phyloP scores from a whole-genome alignment of 2,113 vertebrate species.

The Macquaria ambigua region DNA sequence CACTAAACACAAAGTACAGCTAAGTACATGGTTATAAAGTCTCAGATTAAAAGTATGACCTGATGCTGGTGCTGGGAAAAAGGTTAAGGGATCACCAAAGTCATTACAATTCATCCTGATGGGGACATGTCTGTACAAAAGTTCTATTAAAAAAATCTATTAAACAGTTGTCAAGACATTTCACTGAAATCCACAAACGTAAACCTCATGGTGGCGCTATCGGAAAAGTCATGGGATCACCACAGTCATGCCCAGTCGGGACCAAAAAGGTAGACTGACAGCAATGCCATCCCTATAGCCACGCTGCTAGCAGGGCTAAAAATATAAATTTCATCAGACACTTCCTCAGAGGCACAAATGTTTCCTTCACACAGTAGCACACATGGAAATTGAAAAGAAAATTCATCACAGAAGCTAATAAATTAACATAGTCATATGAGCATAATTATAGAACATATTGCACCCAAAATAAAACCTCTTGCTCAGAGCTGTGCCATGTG shows the following conservation, averaged over 20 bases:
- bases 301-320: not conserved
- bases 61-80: not conserved
- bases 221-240: not conserved
- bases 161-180: too few species aligned
- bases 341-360: not conserved
- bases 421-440: slow-evolving; percentile 32
- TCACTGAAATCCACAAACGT: not conserved
- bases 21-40: not conserved
- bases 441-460: slow-evolving; percentile 44
- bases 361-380: slow-evolving; percentile 15
- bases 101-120: not conserved
- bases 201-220: not conserved
- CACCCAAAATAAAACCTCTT: not conserved
- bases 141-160: not conserved
- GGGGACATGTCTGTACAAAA: not conserved
- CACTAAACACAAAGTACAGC: not conserved
- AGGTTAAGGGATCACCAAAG: not conserved
- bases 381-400: slow-evolving; percentile 28
- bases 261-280: not conserved
- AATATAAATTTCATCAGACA: slow-evolving; percentile 23
- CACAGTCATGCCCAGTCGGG: not conserved
- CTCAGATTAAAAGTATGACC: not conserved
- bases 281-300: not conserved
- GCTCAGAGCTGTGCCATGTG: slow-evolving; percentile 42
- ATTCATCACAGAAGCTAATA: slow-evolving; percentile 16